Conservation (phyloP, 2,113 vertebrate species). For the Myodes glareolus region DNA sequence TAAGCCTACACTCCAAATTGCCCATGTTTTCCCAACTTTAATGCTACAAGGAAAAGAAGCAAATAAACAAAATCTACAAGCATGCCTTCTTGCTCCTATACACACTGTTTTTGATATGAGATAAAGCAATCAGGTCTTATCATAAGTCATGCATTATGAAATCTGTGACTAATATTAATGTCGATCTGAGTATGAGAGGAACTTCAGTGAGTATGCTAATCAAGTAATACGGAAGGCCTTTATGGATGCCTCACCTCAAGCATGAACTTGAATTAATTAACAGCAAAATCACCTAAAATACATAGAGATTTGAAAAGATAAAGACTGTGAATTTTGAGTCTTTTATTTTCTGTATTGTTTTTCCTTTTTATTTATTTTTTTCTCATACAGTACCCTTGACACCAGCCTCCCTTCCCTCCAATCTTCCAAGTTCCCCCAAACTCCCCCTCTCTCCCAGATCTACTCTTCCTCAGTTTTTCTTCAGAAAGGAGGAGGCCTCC, state of each 20-base stretch:
- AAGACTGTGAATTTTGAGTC: not conserved
- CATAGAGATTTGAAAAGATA: not conserved
- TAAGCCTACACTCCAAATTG: not conserved
- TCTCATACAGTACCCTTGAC: not conserved
- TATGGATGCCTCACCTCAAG: constrained; percentile 1
- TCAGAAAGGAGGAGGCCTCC: not conserved
- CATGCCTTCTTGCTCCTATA: not conserved
- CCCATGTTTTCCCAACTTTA: not conserved
- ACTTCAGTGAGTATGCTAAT: not conserved
- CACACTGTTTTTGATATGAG: not conserved
- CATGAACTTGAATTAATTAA: constrained; percentile 49
- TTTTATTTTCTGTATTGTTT: not conserved
- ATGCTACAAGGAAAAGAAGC: not conserved
- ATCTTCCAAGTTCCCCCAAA: not conserved
- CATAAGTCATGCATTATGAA: not conserved
- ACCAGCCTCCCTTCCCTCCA: too few relatives aligned
- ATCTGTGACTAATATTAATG: constrained; percentile 29
- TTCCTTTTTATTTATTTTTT: not conserved
- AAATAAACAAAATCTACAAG: not conserved
- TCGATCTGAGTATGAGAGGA: constrained; percentile 16
- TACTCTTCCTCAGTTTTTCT: not conserved
- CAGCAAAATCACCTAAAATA: constrained; percentile 7
- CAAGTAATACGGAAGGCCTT: not conserved
- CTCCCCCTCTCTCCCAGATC: not conserved
- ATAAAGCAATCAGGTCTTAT: not conserved